Evolutionary conservation across 2,888 invertebrate genomes (phyloP), one percentile per base, ranked within the genome.

Genomic region (Aromia moschata): DNA sequence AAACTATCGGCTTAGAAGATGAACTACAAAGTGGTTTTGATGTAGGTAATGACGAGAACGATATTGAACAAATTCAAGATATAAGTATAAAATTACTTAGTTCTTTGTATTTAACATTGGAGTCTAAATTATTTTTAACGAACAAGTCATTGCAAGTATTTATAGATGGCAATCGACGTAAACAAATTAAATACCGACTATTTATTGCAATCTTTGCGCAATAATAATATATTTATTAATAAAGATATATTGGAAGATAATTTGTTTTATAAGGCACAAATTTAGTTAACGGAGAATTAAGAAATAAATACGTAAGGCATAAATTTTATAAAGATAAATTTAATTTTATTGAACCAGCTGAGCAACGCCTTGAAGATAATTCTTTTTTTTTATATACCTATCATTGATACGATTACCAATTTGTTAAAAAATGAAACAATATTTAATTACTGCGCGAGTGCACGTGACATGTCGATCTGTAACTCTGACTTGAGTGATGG

Each of bases 91-190:
- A 25, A 25, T 25, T 25, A 25, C 25, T 25, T 25, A 25, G 25
- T 25, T 25, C 25, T 25, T 25, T 41, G 17, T 41, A 41, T 41
- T 41, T 41, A 15, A 15, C 9, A 3, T 41, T 41, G 41, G 14
- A 5, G 14, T 41, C 41, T 5, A 41, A 41, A 15, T 41, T 5
- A 11, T 41, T 41, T 12, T 14, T 41, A 16, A 41, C 11, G 7
- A 12, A 41, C 10, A 14, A 9, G 10, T 14, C 41, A 16, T 41
- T 41, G 17, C 41, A 41, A 41, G 14, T 12, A 33, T 38, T 49
- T 46, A 14, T 30, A 20, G 46, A 30, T 14, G 46, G 31, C 10
- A 5, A 1, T 12, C 11, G 33, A 25, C 31, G 4, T 31, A 46
- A 31, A 30, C 30, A 25, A 14, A 46, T 9, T 46, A n/a, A 46